Evolutionary conservation across 2,797 vertebrate species (phyloP).

Genomic region (Acipenser ruthenus): DNA sequence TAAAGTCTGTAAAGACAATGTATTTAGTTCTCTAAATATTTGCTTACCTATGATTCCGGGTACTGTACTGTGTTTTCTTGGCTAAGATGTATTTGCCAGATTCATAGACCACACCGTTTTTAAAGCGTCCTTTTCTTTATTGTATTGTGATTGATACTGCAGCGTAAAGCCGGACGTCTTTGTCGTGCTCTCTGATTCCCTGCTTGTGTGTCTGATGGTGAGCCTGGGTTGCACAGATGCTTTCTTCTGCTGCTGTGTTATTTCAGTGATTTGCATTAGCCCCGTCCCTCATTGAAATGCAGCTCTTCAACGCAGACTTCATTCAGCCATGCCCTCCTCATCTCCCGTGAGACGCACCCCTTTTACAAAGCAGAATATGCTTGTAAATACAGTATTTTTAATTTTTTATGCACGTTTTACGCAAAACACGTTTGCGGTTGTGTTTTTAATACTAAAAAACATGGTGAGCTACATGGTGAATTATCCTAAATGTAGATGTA

Average conservation of each 20-base stretch:
- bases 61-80: conserved; percentile 22
- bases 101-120: not conserved
- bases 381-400: no score
- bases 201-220: conserved; percentile 20
- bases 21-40: not conserved
- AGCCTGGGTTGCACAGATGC: conserved; percentile 44
- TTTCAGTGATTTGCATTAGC: conserved; percentile 69
- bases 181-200: conserved; percentile 50
- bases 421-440: no score
- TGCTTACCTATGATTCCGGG: conserved; percentile 35
- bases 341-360: conserved; percentile 29
- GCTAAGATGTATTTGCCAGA: not conserved
- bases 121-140: not conserved
- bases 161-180: conserved; percentile 46
- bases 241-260: conserved; percentile 48
- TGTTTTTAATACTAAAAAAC: no score
- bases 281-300: conserved; percentile 64
- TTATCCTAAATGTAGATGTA: no score
- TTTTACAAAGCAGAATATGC: not conserved
- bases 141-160: conserved; percentile 21
- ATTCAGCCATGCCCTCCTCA: conserved; percentile 44
- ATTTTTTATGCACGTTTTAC: no score
- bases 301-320: conserved; percentile 42
- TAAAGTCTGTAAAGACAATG: no score
- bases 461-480: no score